Base-by-base conservation (phyloP, 2,797 vertebrate species). In the Spinibarbus caldwelli region DNA sequence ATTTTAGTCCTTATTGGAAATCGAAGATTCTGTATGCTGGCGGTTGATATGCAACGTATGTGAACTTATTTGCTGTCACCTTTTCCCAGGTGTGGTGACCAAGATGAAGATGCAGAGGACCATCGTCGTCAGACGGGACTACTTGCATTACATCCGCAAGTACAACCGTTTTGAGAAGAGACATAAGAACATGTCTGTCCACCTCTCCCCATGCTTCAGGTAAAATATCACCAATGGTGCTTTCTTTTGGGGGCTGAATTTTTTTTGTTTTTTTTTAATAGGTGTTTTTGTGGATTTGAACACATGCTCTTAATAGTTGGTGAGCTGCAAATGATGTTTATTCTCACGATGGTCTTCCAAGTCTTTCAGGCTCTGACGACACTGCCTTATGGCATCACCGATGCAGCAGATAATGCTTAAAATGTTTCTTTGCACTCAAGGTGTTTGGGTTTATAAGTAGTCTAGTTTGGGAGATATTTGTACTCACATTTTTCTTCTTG, bases 91-190 rank as follows among this genome's bases (percentile, higher is more conserved):
- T 59, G 97, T 97, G 85, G 97, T 98, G 89, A 98, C 96, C 86
- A 98, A 99, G 94, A 99, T 99, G 97, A 99, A 99, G 96, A 99
- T 99, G 98, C 98, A 99, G 95, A 95, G 94, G 90, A 99, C 97
- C 80, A 97, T 99, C 0, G 98, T 99, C 36, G 99, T 99, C 94
- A 96, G 97, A 45, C 93, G 97, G 2, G 98, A 99, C 86, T 99
- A 99, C 88, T 95, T 99, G 92, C 98, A 99, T 90, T 99, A 99
- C 93, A 99, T 99, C 90, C 96, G 97, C 89, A 99, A 99, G 90
- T 99, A 99, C 96, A 99, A 99, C 95, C 97, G 97, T 41, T 99
- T 99, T 59, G 98, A 99, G 94, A 99, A 99, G 91, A 96, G 97
- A 72, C 98, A 99, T 93, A 99, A 99, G 95, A 99, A 99, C 94